Conservation (phyloP, 2,888 invertebrate species). For the Heliconius aoede region DNA sequence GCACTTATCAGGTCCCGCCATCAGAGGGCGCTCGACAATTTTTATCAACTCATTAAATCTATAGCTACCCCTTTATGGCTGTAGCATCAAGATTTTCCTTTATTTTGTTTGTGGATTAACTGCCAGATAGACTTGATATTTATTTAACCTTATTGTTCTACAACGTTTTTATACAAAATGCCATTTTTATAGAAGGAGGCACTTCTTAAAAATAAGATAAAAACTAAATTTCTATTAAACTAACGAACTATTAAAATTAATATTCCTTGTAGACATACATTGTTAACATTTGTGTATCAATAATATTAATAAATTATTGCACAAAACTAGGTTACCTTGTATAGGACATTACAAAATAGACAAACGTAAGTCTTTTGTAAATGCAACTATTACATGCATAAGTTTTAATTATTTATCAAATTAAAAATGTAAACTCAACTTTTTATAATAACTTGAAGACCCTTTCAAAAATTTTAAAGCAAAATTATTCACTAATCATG, state of each 20-base stretch:
- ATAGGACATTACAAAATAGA: background rate
- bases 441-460: background rate
- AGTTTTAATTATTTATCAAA: background rate
- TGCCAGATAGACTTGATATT: conserved; percentile 54
- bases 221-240: background rate
- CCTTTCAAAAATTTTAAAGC: background rate
- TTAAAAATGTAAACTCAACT: background rate
- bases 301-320: background rate
- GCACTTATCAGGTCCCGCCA: conserved; percentile 65
- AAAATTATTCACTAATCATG: conserved; percentile 2
- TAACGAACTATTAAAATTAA: too few relatives aligned
- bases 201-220: too few relatives aligned
- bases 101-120: conserved; percentile 65
- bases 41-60: conserved; percentile 80
- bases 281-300: background rate
- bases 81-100: conserved; percentile 61
- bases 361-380: background rate
- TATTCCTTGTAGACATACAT: background rate
- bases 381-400: background rate
- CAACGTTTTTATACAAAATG: background rate
- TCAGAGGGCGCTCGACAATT: conserved; percentile 68
- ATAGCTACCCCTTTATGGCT: conserved; percentile 75
- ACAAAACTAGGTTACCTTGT: background rate
- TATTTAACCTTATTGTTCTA: conserved; percentile 26
- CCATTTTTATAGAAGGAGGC: background rate